A percentile compares a stretch with the other conserved stretches of the same genome.
Conservation (phyloP, 2,797 vertebrate genomes). For the Peromyscus nudipes region DNA sequence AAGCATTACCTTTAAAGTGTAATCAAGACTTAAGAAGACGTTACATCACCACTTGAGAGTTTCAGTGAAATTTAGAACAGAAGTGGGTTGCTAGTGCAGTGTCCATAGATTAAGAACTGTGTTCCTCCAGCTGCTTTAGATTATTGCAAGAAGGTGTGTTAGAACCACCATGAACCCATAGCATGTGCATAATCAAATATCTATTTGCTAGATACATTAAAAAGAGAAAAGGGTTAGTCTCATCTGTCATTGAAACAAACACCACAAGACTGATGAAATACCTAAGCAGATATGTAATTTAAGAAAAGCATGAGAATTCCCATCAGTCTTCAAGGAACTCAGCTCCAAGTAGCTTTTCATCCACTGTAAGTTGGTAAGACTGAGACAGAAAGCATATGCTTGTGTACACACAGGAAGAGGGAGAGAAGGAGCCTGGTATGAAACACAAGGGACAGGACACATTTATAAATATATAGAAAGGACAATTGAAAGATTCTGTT, state of each 20-base stretch:
- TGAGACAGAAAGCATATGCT: background rate
- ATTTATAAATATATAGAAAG: background rate
- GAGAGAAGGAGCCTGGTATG: background rate
- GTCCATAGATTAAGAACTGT: conserved; percentile 49
- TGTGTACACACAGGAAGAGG: fast-evolving
- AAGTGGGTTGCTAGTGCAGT: background rate
- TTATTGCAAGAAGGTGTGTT: conserved; percentile 1
- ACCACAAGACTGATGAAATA: conserved; percentile 58
- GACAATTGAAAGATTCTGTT: background rate
- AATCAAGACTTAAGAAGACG: conserved; percentile 38
- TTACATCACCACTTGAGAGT: conserved; percentile 59
- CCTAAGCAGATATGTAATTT: background rate
- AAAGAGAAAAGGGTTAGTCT: conserved; percentile 57
- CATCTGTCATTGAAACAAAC: conserved; percentile 74
- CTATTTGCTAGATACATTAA: conserved; percentile 48
- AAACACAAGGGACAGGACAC: background rate
- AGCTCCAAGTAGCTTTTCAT: background rate
- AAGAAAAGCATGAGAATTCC: conserved; percentile 5
- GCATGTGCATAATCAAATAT: conserved; percentile 14
- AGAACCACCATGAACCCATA: conserved; percentile 29
- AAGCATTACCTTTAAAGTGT: conserved; percentile 10
- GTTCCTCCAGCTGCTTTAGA: conserved; percentile 15
- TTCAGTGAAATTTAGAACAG: conserved; percentile 58
- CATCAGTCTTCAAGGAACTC: background rate
- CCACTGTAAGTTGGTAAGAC: background rate